A percentile compares a stretch with the other conserved stretches of the same genome.
phyloP scores from a whole-genome alignment of 2,888 invertebrate species.

The Lutraria lutraria region DNA sequence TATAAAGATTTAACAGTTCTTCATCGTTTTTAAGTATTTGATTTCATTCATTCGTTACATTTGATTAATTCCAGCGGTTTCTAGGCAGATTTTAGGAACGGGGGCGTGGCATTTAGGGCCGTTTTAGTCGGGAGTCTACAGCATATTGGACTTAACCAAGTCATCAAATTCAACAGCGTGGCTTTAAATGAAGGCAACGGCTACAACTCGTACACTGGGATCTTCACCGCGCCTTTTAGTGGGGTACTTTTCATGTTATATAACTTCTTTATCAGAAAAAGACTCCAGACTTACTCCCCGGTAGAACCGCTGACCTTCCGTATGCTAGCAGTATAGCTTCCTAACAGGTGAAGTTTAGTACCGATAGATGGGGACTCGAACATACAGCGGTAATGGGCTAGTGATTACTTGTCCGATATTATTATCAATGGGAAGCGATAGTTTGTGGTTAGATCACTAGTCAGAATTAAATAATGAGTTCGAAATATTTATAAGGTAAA shows the following conservation, averaged over 20 bases:
- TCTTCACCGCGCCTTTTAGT: background rate
- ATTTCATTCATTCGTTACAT: background rate
- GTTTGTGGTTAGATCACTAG: no score
- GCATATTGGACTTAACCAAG: background rate
- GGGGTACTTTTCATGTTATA: background rate
- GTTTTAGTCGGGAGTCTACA: background rate
- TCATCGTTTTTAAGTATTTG: background rate
- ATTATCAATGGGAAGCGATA: no score
- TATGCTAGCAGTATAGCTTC: no score
- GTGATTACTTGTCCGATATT: no score
- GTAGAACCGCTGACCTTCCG: no score
- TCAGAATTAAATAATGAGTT: no score
- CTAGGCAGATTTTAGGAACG: background rate
- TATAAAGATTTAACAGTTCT: no score
- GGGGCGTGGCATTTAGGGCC: background rate
- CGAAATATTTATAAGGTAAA: no score
- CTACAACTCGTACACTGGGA: background rate
- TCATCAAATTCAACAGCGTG: background rate
- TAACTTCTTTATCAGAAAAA: background rate
- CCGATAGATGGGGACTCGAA: no score
- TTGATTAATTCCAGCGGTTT: background rate
- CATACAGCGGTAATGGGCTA: no score
- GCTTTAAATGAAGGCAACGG: background rate
- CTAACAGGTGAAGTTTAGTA: no score
- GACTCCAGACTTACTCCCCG: no score